Conservation (phyloP, 1,140 invertebrate species). For the Ooceraea biroi region DNA sequence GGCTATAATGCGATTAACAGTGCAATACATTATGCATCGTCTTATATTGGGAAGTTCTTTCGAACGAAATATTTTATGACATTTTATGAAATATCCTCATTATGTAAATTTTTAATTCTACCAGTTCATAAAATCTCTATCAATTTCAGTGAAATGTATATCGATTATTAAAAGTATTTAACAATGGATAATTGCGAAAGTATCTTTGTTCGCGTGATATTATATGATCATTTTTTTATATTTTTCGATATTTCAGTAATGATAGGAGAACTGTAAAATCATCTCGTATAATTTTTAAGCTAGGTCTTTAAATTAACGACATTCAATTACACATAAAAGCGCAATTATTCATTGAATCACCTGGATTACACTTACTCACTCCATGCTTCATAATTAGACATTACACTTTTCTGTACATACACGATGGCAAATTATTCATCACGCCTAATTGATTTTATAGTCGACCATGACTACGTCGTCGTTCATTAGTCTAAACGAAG, state of each 20-base stretch:
- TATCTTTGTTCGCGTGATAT: too few relatives aligned
- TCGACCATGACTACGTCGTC: background rate
- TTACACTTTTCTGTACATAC: slow-evolving; percentile 6
- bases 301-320: background rate
- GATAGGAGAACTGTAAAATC: too few relatives aligned
- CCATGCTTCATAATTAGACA: background rate
- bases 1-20: background rate
- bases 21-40: background rate
- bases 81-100: background rate
- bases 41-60: background rate
- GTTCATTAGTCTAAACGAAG: slow-evolving; percentile 36
- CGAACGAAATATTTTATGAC: background rate
- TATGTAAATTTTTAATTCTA: background rate
- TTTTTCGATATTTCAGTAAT: too few relatives aligned
- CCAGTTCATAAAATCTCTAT: background rate
- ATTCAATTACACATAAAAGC: background rate
- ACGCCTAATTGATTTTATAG: slow-evolving; percentile 21
- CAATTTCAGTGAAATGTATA: background rate
- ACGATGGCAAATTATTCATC: background rate
- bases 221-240: too few relatives aligned
- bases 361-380: background rate
- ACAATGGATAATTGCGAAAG: too few relatives aligned
- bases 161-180: too few relatives aligned
- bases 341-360: background rate
- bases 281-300: background rate